These are phyloP conservation scores for Hycleus phaleratus DNA, from an alignment of 1,140 invertebrate genomes.

Conservation along the genomic window DNA sequence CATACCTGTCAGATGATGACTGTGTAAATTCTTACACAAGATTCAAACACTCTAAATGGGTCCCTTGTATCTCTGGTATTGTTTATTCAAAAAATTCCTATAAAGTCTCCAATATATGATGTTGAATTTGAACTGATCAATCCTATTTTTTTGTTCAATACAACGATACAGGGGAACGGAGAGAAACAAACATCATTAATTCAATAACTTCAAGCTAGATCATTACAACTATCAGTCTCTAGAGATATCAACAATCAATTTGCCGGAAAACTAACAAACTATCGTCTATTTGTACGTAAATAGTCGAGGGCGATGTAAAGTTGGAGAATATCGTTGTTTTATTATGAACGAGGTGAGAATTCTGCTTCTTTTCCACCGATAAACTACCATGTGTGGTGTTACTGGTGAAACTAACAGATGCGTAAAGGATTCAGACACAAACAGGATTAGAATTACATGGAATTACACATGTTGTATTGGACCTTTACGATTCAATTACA, in stretches of 20 bases:
- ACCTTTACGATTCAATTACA: constrained; percentile 10
- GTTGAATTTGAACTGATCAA: neutral
- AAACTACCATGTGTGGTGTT: neutral
- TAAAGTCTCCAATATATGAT: neutral
- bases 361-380: neutral
- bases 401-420: constrained; percentile 3
- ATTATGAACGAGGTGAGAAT: neutral
- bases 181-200: neutral
- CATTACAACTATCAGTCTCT: too few species aligned
- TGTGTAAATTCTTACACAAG: constrained; percentile 1
- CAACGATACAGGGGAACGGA: neutral
- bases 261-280: neutral
- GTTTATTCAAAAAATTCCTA: constrained; percentile 13
- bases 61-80: constrained; percentile 10
- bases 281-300: neutral
- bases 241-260: too few species aligned
- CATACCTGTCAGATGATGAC: constrained; percentile 13
- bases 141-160: neutral
- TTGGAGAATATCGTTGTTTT: too few species aligned
- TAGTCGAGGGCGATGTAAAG: neutral
- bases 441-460: constrained; percentile 14
- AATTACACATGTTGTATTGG: constrained; percentile 13
- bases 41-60: neutral
- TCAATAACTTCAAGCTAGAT: too few species aligned
- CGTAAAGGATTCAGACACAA: constrained; percentile 8